Percentiles rank a stretch among this genome's conserved stretches.
phyloP scores from a whole-genome alignment of 2,797 vertebrate species.

The Acipenser transmontanus region DNA sequence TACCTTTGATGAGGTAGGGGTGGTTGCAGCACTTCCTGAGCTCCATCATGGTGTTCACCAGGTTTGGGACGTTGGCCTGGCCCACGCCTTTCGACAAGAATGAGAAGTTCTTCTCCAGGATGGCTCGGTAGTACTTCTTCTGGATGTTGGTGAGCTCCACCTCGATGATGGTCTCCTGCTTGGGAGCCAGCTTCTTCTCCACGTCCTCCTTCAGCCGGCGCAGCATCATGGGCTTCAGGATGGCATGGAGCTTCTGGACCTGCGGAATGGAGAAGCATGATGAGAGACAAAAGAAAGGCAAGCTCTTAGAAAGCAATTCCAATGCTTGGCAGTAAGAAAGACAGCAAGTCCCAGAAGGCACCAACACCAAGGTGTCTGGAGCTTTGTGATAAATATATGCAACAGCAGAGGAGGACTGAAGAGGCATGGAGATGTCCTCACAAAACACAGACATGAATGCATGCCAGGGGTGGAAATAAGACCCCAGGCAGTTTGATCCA shows the following conservation, averaged over 20 bases:
- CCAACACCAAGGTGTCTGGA: no score
- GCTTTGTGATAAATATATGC: no score
- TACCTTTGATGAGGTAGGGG: conserved; percentile 96
- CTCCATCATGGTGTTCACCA: conserved; percentile 99
- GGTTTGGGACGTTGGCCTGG: conserved; percentile 90
- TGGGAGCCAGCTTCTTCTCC: conserved; percentile 95
- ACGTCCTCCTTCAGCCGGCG: conserved; percentile 94
- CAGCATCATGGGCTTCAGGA: conserved; percentile 98
- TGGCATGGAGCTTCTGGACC: conserved; percentile 95
- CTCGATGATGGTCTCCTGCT: conserved; percentile 97
- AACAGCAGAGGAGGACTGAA: no score
- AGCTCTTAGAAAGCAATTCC: no score
- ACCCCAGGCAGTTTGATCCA: no score
- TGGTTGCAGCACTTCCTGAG: conserved; percentile 97
- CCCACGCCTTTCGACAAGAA: conserved; percentile 95
- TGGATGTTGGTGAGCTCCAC: conserved; percentile 98
- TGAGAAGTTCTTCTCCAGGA: conserved; percentile 95
- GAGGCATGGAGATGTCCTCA: no score
- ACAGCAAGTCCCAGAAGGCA: no score
- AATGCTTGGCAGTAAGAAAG: no score
- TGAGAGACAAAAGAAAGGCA: no score
- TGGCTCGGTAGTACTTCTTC: conserved; percentile 96
- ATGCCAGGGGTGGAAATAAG: no score
- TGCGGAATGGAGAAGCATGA: conserved; percentile 38
- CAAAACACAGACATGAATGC: no score